Evolutionary conservation across 2,797 vertebrate species (phyloP), one percentile per base, ranked within the genome.

Genomic region (Sparus aurata): DNA sequence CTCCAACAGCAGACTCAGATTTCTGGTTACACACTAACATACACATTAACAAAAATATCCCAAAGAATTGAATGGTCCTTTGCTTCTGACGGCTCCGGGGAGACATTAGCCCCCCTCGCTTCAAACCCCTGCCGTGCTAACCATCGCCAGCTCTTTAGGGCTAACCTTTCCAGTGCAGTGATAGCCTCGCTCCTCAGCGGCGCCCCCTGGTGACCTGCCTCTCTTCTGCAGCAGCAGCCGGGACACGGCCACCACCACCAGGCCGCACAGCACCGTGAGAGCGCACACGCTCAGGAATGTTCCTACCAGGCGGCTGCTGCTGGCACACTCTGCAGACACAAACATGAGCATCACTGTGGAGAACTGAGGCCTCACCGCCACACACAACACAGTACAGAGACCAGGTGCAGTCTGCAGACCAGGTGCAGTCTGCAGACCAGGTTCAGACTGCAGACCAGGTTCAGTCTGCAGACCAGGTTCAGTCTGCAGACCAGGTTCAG

Each of bases 211-310:
- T 79, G 89, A 53, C 92, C 92, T 89, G 75, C 54, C 86, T 88
- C 93, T 95, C 73, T 96, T 96, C 63, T 97, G 95, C 66, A 98
- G 93, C 86, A 98, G 92, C 67, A 97, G 93, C 57, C 96, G 95
- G 78, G 96, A 96, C 88, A 97, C 94, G 20, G 97, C 96, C 80
- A 99, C 95, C 92, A 97, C 93, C 82, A 97, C 96, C 85, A 99
- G 91, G 2, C 98, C 98, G 1, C 97, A 96, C 67, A 98, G 93
- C 92, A 99, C 94, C 0, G 98, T 99, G 79, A 99, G 93, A 65
- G 97, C 96, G 80, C 97, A 98, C 81, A 97, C 96, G 61, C 97
- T 95, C 87, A 97, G 95, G 95, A 99, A 99, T 49, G 97, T 97
- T 87, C 96, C 96, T n/a, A 98, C 93, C 85, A 97, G 94, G 70